A percentile compares a stretch with the other conserved stretches of the same genome.
Conservation (phyloP, 2,797 vertebrate genomes). For the Cossypha niveicapilla region DNA sequence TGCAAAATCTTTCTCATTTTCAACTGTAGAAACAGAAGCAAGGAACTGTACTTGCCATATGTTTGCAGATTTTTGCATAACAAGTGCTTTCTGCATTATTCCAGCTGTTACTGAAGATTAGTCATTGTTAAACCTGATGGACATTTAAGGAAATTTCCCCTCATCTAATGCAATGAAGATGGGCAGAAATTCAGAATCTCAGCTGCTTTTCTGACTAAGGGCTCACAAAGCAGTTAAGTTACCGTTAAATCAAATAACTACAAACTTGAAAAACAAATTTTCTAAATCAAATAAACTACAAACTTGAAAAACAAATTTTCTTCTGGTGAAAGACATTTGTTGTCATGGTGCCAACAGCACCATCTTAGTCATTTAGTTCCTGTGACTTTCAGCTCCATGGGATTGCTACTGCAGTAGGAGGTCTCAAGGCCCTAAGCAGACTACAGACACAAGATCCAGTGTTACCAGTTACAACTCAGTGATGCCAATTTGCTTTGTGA, state of each 20-base stretch:
- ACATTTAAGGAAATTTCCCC: neutral
- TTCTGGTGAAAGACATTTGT: neutral
- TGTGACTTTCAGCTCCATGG: neutral
- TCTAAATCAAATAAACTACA: neutral
- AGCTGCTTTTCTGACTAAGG: neutral
- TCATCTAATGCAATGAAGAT: neutral
- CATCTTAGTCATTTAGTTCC: neutral
- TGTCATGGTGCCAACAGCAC: neutral
- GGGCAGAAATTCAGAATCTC: neutral
- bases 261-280: neutral
- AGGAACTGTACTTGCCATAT: neutral
- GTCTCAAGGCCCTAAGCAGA: neutral
- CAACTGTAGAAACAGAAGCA: neutral
- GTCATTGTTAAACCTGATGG: neutral
- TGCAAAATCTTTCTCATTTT: conserved; percentile 10
- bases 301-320: neutral
- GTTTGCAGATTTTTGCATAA: neutral
- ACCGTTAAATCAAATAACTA: neutral
- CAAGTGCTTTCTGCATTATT: neutral
- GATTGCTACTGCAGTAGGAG: neutral
- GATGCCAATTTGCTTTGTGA: neutral
- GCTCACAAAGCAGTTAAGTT: neutral
- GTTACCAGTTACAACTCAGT: rapidly evolving
- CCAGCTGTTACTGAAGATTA: neutral
- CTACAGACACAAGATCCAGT: neutral